Base-by-base conservation (phyloP, 2,888 invertebrate genomes). In the Ochlodes sylvanus region DNA sequence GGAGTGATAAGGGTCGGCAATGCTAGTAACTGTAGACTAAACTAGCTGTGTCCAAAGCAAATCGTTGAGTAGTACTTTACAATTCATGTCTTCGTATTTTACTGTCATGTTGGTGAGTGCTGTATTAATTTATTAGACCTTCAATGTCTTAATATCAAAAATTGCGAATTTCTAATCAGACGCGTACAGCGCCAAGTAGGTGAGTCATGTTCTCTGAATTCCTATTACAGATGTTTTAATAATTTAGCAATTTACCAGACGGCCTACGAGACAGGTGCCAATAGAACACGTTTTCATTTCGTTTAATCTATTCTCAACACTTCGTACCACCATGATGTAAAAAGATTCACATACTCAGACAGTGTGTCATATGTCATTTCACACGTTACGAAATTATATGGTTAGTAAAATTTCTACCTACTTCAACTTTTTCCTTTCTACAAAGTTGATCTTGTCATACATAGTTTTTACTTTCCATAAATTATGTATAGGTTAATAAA, bases 341-440 rank as follows among this genome's bases (percentile, higher is more conserved):
- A 64, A 21, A 57, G 47, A 50, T 57, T 57, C 47, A 50, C 38
- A 64, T 64, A 64, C 57, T 47, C 57, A 64, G 56, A 57, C 64
- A 47, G 47, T 64, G 57, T 47, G 57, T 64, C 34, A 56, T 56
- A 55, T 56, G 56, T 44, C 34, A 55, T 54, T 54, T 63, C 15
- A 44, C 63, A 63, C 52, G 21, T 27, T 21, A 63, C 21, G 14
- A 54, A 63, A 63, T 52, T 38, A 10, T 9, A 38, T 38, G 38
- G 38, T 1, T 38, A 38, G 38, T 7, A 38, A 38, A 38, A 38
- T 9, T 38, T 38, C 3, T 5, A 27, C 2, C 2, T 38, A 38
- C 9, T 38, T 12, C 1, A 38, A 38, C 12, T 12, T 38, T 38
- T 38, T 38, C 3, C 38, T 12, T 38, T 38, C 9, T 38, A 12